Evolutionary conservation across 2,888 invertebrate genomes (phyloP).

Genomic region (Drosophila planitibia): DNA sequence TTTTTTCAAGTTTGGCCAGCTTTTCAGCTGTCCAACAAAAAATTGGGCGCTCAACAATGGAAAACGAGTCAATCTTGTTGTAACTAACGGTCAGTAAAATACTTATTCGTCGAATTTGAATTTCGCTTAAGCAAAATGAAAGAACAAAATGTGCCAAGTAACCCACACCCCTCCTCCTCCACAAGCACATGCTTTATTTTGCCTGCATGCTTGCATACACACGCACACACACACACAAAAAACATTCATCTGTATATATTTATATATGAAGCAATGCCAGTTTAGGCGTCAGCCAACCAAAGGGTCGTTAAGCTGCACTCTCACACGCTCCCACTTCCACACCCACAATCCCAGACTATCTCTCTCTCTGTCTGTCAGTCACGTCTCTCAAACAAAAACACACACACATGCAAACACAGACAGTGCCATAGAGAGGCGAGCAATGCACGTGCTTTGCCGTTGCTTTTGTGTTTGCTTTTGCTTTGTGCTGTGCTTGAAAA

Average conservation of each 20-base stretch:
- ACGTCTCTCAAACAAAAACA: neutral
- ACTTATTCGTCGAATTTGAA: neutral
- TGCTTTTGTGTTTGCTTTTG: slow-evolving; percentile 25
- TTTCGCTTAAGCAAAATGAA: neutral
- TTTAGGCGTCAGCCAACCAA: slow-evolving; percentile 48
- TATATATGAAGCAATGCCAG: slow-evolving; percentile 5
- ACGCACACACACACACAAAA: neutral
- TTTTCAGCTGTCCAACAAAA: slow-evolving; percentile 38
- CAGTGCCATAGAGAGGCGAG: slow-evolving; percentile 30
- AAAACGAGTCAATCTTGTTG: slow-evolving; percentile 44
- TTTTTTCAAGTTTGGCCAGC: slow-evolving; percentile 34
- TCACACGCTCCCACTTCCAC: slow-evolving; percentile 13
- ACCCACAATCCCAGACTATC: slow-evolving; percentile 15
- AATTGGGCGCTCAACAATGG: slow-evolving; percentile 2
- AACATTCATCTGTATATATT: slow-evolving; percentile 5
- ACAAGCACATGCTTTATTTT: neutral
- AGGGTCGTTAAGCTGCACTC: slow-evolving; percentile 48
- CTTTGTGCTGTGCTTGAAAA: slow-evolving; percentile 42
- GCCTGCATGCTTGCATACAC: neutral
- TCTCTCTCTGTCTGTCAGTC: slow-evolving; percentile 9
- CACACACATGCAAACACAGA: neutral
- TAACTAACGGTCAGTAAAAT: slow-evolving; percentile 31
- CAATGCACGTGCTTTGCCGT: slow-evolving; percentile 51
- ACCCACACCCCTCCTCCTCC: fast-evolving
- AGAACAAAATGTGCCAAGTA: neutral